Evolutionary conservation across 2,888 invertebrate species (phyloP).

Genomic region (Anthophora plumipes): DNA sequence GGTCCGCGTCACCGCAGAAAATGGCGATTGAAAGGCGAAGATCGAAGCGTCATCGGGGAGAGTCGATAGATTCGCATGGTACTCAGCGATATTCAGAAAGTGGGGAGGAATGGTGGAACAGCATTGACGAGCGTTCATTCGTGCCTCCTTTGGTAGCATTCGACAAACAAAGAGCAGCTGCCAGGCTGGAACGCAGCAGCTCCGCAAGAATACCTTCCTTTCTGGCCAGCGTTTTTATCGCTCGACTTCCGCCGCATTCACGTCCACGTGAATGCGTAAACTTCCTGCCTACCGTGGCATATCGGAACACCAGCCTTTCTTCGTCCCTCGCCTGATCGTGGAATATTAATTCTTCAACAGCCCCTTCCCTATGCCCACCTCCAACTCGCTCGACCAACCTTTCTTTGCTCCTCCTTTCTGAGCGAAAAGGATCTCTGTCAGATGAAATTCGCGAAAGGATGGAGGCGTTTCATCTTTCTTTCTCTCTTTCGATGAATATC

Average conservation of each 20-base stretch:
- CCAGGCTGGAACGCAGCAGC: neutral
- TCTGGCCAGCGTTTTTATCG: constrained; percentile 20
- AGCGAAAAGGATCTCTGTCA: too few relatives aligned
- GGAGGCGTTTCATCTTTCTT: too few relatives aligned
- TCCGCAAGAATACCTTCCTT: constrained; percentile 17
- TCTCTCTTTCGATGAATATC: neutral
- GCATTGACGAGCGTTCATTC: constrained; percentile 40
- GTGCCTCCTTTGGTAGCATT: constrained; percentile 25
- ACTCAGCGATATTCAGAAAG: neutral
- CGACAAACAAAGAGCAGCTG: constrained; percentile 28
- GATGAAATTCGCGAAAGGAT: neutral
- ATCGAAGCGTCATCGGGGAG: constrained; percentile 16
- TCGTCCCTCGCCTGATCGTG: neutral
- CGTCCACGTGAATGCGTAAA: constrained; percentile 34
- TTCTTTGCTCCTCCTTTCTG: neutral
- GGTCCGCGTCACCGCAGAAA: neutral
- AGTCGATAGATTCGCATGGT: constrained; percentile 25
- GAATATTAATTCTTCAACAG: constrained; percentile 9
- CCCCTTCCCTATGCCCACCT: neutral
- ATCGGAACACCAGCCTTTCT: constrained; percentile 1
- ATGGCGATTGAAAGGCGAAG: neutral
- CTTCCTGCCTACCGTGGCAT: constrained; percentile 2
- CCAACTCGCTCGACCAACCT: neutral
- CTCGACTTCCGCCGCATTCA: constrained; percentile 33
- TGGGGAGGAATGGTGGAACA: neutral